These are phyloP conservation scores for Oncorhynchus mykiss DNA, from an alignment of 2,113 vertebrate species.

Conservation along the genomic window DNA sequence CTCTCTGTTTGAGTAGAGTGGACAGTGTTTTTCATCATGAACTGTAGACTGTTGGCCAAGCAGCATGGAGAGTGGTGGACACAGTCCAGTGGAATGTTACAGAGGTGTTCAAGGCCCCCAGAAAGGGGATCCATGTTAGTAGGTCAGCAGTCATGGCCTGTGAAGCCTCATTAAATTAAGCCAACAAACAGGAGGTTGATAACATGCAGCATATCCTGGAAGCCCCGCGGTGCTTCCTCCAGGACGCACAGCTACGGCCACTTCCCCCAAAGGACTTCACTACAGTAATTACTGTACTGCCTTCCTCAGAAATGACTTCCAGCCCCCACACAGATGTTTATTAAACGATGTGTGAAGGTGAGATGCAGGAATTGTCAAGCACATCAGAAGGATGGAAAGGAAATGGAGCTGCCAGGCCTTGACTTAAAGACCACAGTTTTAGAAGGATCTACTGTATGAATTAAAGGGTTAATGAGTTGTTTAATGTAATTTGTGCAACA, in stretches of 20 bases:
- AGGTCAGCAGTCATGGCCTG: not conserved
- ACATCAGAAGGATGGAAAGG: not conserved
- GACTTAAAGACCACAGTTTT: too few species aligned
- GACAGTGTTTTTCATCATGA: not conserved
- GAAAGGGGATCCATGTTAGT: not conserved
- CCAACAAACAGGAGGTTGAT: slow-evolving; percentile 10
- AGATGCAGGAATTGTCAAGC: not conserved
- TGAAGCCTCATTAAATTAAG: slow-evolving; percentile 23
- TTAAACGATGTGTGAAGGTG: slow-evolving; percentile 6
- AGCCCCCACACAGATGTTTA: slow-evolving; percentile 27
- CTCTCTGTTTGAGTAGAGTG: too few species aligned
- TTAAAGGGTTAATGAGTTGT: not conserved
- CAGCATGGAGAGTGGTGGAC: not conserved
- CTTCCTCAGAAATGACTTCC: slow-evolving; percentile 26
- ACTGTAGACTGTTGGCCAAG: not conserved
- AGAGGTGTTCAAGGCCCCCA: not conserved
- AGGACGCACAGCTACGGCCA: not conserved
- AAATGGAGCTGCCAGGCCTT: not conserved
- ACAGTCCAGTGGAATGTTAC: not conserved
- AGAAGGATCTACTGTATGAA: not conserved
- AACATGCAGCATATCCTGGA: slow-evolving; percentile 9
- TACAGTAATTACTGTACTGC: slow-evolving; percentile 11
- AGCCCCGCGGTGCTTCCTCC: slow-evolving; percentile 9
- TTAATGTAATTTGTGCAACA: not conserved
- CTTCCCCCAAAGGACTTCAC: slow-evolving; percentile 3